Evolutionary conservation across 1,140 invertebrate species (phyloP).

Genomic region (Adelges cooleyi): DNA sequence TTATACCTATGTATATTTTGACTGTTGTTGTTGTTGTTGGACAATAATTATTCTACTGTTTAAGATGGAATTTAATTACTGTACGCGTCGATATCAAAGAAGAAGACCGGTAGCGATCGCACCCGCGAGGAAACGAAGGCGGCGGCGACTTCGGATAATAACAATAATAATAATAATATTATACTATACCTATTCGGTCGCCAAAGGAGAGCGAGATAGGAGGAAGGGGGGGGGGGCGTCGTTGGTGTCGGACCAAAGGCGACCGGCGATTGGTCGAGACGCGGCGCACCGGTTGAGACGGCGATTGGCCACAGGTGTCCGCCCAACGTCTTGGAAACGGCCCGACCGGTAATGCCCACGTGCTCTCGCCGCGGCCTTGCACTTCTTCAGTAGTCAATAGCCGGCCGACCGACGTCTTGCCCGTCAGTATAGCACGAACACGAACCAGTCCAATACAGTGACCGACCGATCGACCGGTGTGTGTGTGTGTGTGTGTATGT

Average conservation of each 20-base stretch:
- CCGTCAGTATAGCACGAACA: neutral
- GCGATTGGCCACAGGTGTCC: neutral
- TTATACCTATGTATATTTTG: too few species aligned
- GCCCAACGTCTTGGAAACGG: conserved; percentile 6
- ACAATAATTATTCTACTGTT: too few species aligned
- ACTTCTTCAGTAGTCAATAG: conserved; percentile 21
- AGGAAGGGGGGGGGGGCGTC: neutral
- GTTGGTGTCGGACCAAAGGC: neutral
- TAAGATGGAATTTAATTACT: too few species aligned
- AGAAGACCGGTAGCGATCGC: too few species aligned
- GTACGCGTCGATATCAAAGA: too few species aligned
- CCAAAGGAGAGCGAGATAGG: neutral
- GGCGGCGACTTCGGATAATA: too few species aligned
- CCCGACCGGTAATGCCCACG: conserved; percentile 18
- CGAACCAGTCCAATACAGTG: neutral
- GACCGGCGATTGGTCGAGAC: neutral
- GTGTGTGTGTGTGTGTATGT: neutral
- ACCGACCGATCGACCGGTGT: neutral
- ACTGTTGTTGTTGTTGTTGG: too few species aligned
- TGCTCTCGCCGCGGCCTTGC: conserved; percentile 14
- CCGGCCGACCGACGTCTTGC: neutral
- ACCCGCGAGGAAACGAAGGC: too few species aligned
- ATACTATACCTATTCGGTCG: too few species aligned
- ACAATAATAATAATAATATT: too few species aligned
- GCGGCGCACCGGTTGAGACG: neutral